Evolutionary conservation across 2,113 vertebrate species (phyloP), one percentile per base, ranked within the genome.

Genomic region (Heteronetta atricapilla): DNA sequence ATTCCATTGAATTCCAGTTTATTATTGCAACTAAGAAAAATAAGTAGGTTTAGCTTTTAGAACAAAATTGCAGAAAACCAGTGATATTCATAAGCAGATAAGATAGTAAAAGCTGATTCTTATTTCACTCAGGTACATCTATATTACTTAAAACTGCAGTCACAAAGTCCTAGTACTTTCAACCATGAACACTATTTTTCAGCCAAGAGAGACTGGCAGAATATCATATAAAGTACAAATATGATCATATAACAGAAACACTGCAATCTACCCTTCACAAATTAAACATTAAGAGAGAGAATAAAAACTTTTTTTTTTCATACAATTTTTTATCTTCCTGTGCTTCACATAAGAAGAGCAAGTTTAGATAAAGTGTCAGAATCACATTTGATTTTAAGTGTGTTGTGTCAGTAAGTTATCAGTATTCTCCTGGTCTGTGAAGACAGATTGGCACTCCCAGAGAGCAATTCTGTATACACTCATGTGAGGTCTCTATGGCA

Each of bases 21-120:
- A 50, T 63, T 92, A n/a, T 22, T 22, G 18, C 28, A 81, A 48
- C 22, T 63, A 77, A 63, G 52, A 67, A 48, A 95, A 81, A 77
- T 62, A 17, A 53, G 22, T 58, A 62, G 11, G 10, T 25, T 34
- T 72, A 58, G 6, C 79, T 78, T 79, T n/a, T 5, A 75, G 33
- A 89, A 80, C 12, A 46, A 64, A 75, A 26, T 63, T 53, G 58
- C 19, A 34, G 73, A n/a, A 29, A 89, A 68, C 19, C 66, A 73
- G 33, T 38, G 11, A 38, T 42, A 67, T 3, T 68, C 22, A 42
- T 38, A 13, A n/a, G 22, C 4, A 81, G n/a, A 58, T 23, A 26
- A 9, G 25, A 59, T 3, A 68, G 19, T 25, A 82, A 87, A 79
- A 67, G 33, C 33, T 69, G 38, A 69, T 58, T 36, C 11, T 81